Conservation (phyloP, 2,888 invertebrate genomes). For the Lochmaea capreae region DNA sequence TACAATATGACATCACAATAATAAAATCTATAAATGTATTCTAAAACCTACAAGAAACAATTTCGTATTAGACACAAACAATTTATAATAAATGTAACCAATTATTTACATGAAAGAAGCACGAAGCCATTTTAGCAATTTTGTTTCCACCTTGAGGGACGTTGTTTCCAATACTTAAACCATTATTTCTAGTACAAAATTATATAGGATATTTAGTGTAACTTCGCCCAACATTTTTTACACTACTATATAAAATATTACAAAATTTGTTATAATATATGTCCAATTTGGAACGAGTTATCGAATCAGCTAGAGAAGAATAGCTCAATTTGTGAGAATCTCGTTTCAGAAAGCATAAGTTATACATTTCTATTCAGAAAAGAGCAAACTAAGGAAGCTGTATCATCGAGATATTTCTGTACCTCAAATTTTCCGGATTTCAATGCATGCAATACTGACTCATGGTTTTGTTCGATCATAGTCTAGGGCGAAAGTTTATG, state of each 20-base stretch:
- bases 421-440: constrained; percentile 38
- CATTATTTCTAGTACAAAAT: no score
- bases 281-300: constrained; percentile 25
- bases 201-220: no score
- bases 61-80: no score
- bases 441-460: constrained; percentile 43
- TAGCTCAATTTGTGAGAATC: constrained; percentile 25
- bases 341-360: constrained; percentile 36
- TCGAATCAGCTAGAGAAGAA: constrained; percentile 28
- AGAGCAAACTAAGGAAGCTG: constrained; percentile 33
- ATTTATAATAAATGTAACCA: no score
- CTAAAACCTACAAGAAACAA: no score
- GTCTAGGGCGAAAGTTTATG: background rate
- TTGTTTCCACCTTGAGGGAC: no score
- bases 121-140: no score
- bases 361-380: constrained; percentile 38
- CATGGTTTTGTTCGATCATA: constrained; percentile 35
- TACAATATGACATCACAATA: no score
- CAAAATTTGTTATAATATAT: constrained; percentile 7
- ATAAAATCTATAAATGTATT: no score
- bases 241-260: constrained; percentile 6
- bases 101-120: no score
- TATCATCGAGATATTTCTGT: constrained; percentile 35
- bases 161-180: no score
- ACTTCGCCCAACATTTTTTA: background rate